phyloP scores from a whole-genome alignment of 2,888 invertebrate genomes.

The Agrypnus murinus region DNA sequence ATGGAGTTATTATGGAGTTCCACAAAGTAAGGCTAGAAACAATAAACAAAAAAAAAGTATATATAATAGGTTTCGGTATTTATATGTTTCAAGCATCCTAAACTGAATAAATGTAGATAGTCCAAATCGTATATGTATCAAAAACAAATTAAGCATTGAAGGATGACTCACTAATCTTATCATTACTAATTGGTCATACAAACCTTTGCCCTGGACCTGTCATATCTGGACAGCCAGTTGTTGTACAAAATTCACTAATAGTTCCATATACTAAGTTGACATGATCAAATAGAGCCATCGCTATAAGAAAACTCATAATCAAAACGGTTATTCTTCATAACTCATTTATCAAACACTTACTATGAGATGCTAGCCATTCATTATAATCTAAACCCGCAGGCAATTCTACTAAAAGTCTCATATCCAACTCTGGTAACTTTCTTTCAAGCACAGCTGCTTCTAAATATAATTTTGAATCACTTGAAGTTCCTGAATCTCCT shows the following conservation, averaged over 20 bases:
- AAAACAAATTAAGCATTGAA: no score
- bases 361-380: slow-evolving; percentile 99
- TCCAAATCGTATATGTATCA: no score
- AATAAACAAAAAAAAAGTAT: no score
- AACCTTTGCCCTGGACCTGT: slow-evolving; percentile 95
- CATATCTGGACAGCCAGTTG: slow-evolving; percentile 97
- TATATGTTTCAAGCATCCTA: no score
- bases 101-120: no score
- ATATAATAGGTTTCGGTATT: no score
- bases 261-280: slow-evolving; percentile 99
- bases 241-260: slow-evolving; percentile 98
- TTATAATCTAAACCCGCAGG: slow-evolving; percentile 97
- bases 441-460: slow-evolving; percentile 95
- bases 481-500: slow-evolving; percentile 78
- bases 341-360: slow-evolving; percentile 76
- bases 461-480: slow-evolving; percentile 95
- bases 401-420: slow-evolving; percentile 94
- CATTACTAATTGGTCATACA: no score
- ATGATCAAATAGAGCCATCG: slow-evolving; percentile 98
- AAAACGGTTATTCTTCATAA: slow-evolving; percentile 30
- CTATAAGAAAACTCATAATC: slow-evolving; percentile 73
- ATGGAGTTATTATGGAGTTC: no score
- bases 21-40: no score
- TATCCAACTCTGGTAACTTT: slow-evolving; percentile 94
- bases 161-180: no score